Base-by-base conservation (phyloP, 2,888 invertebrate species). In the Rhagonycha fulva region DNA sequence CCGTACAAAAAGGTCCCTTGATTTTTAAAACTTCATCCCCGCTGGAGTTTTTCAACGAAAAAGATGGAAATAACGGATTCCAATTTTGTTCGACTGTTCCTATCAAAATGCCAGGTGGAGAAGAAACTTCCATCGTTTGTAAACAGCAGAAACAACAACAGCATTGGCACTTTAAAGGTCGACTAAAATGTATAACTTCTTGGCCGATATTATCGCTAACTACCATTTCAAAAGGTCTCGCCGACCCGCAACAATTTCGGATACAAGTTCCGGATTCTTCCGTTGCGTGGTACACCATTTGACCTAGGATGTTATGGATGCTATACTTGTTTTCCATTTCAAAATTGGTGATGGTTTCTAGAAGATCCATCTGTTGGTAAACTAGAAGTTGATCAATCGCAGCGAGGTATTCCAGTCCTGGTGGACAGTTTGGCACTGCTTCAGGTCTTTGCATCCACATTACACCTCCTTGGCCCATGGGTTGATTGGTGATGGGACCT, bases 241-340 rank as follows among this genome's bases (percentile, higher is more conserved):
- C 86, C 0, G 94, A 92, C 0, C 97, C 97, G 84, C 96, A 95
- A 84, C 94, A 95, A 85, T 94, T 94, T 83, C 97, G 90, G 0
- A 94, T 94, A 83, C 94, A 94, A 84, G 95, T 94, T 85, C 95
- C 94, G 71, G 94, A 96, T 78, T 97, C 95, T 87, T 96, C 96
- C 11, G 92, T 91, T 7, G 95, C 95, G 82, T 91, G 93, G 85
- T 93, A 96, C 4, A 96, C 90, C 87, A 93, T 93, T 87, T 96
- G 94, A 0, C 95, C 95, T 76, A 92, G 85, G 78, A 91, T 91
- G 86, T 96, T 95, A 88, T 94, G 93, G 62, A 97, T 89, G 62
- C 94, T 93, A 87, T 95, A 98, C 87, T 96, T 96, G 85, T 97
- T 98, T 86, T 95, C 94, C 9, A 95, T 95, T 88, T 97, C 96